Evolutionary conservation across 2,113 vertebrate genomes (phyloP).

Genomic region (Halcyon senegalensis): DNA sequence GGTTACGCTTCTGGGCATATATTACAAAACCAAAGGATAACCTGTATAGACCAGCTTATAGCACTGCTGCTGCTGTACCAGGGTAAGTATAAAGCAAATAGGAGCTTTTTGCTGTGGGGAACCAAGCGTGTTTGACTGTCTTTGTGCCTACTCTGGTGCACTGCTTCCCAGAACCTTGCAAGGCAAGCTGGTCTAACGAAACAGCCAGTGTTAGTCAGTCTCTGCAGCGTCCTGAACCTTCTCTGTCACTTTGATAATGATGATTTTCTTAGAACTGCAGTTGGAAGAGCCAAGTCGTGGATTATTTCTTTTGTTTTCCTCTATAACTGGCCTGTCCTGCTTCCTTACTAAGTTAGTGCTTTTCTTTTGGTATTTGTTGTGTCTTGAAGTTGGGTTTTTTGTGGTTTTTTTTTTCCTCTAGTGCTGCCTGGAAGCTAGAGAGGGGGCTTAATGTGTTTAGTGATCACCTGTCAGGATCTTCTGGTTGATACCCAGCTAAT

Average conservation of each 20-base stretch:
- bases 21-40: background rate
- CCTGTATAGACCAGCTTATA: background rate
- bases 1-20: background rate
- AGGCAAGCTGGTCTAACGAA: background rate
- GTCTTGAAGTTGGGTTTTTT: background rate
- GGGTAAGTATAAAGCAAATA: background rate
- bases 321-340: background rate
- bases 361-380: background rate
- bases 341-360: background rate
- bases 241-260: background rate
- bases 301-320: background rate
- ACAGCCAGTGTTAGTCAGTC: accelerated
- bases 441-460: background rate
- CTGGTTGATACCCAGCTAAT: background rate
- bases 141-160: background rate
- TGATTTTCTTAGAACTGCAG: background rate
- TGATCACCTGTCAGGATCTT: background rate
- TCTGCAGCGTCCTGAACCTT: background rate
- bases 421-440: background rate
- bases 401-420: background rate
- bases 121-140: background rate
- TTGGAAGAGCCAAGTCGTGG: background rate
- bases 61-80: background rate
- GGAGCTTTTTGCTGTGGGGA: background rate
- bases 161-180: background rate